Conservation (phyloP, 2,888 invertebrate genomes). For the Pecten maximus region DNA sequence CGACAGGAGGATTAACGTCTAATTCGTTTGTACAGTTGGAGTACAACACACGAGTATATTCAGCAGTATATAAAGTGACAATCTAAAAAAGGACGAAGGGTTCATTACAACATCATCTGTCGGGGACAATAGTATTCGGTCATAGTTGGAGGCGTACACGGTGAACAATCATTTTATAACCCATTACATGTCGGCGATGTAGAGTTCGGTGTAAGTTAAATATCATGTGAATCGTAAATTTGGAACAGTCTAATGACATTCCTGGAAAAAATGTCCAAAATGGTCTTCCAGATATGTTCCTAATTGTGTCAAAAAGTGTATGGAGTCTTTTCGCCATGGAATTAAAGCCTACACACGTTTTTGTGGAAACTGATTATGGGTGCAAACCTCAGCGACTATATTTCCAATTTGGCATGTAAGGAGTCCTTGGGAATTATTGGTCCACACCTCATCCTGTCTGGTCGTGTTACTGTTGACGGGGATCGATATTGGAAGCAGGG, state of each 20-base stretch:
- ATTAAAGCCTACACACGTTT: neutral
- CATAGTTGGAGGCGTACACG: neutral
- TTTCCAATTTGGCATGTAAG: neutral
- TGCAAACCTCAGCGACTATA: neutral
- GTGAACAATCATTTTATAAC: neutral
- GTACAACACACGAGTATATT: neutral
- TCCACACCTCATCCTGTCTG: neutral
- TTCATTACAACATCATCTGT: neutral
- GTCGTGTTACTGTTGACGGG: neutral
- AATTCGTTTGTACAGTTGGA: neutral
- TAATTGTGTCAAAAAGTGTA: neutral
- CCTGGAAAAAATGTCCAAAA: neutral
- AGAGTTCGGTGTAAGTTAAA: neutral
- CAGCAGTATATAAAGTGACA: neutral
- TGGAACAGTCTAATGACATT: neutral
- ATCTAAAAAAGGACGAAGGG: too few relatives aligned
- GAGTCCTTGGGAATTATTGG: slow-evolving; percentile 25
- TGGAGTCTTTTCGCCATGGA: neutral
- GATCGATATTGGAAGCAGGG: neutral
- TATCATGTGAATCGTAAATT: neutral
- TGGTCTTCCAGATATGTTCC: neutral
- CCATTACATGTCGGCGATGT: neutral
- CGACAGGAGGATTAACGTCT: neutral
- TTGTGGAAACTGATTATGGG: neutral
- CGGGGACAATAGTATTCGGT: neutral